A percentile compares a stretch with the other conserved stretches of the same genome.
Evolutionary conservation across 2,113 vertebrate species (phyloP).

Genomic region (Mastomys coucha): DNA sequence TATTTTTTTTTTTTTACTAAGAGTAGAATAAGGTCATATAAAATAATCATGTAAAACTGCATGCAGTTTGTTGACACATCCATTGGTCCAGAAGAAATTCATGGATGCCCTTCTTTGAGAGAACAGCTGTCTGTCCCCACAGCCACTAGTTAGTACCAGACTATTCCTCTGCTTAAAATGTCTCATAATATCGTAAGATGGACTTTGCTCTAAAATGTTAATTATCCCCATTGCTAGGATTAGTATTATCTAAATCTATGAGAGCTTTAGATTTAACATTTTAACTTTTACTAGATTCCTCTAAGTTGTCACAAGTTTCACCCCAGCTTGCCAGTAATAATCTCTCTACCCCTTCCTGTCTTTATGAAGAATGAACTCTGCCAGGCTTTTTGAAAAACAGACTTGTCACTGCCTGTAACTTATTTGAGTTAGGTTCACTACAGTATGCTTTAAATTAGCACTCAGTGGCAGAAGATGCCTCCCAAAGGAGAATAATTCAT

Average conservation of each 20-base stretch:
- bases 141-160: background rate
- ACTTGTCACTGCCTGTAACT: constrained; percentile 62
- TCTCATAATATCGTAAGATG: background rate
- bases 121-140: background rate
- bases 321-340: constrained; percentile 49
- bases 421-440: constrained; percentile 60
- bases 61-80: background rate
- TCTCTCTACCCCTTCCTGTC: constrained; percentile 30
- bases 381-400: constrained; percentile 57
- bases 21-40: background rate
- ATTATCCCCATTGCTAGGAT: background rate
- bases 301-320: constrained; percentile 19
- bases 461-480: constrained; percentile 57
- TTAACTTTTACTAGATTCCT: constrained; percentile 39
- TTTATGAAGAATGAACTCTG: constrained; percentile 53
- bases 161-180: background rate
- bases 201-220: constrained; percentile 44
- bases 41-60: background rate
- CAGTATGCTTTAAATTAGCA: constrained; percentile 69
- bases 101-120: background rate
- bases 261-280: background rate
- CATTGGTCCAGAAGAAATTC: background rate
- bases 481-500: constrained; percentile 63
- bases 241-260: background rate
- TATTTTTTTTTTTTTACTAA: background rate